phyloP scores from a whole-genome alignment of 2,888 invertebrate genomes.

The Diloba caeruleocephala region DNA sequence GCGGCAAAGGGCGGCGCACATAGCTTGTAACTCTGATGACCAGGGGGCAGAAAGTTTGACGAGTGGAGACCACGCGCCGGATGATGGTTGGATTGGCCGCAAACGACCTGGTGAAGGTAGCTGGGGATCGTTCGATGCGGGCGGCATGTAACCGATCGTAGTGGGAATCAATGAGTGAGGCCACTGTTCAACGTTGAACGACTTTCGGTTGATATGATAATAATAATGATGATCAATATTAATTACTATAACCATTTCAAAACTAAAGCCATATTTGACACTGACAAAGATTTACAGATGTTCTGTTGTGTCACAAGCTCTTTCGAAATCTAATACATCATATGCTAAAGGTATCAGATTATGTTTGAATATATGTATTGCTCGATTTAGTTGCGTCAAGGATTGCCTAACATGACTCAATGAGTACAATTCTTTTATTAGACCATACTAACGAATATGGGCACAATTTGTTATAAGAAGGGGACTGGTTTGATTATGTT shows the following conservation, averaged over 20 bases:
- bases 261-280: slow-evolving; percentile 13
- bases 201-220: slow-evolving; percentile 3
- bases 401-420: slow-evolving; percentile 57
- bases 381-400: slow-evolving; percentile 61
- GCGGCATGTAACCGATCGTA: too few relatives aligned
- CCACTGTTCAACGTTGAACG: too few relatives aligned
- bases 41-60: too few relatives aligned
- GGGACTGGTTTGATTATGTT: slow-evolving; percentile 64
- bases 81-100: too few relatives aligned
- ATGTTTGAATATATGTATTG: slow-evolving; percentile 40
- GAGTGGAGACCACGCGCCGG: too few relatives aligned
- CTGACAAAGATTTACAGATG: slow-evolving; percentile 43
- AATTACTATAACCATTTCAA: slow-evolving; percentile 29
- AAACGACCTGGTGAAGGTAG: too few relatives aligned
- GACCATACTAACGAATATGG: slow-evolving; percentile 67
- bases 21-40: too few relatives aligned
- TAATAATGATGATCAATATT: slow-evolving; percentile 19
- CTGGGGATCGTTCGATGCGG: too few relatives aligned
- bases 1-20: too few relatives aligned
- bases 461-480: slow-evolving; percentile 69
- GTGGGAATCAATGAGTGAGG: too few relatives aligned
- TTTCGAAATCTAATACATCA: slow-evolving; percentile 47
- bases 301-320: slow-evolving; percentile 37
- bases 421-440: slow-evolving; percentile 51
- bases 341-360: slow-evolving; percentile 44